Evolutionary conservation across 1,140 invertebrate genomes (phyloP).

Genomic region (Choristoneura fumiferana): DNA sequence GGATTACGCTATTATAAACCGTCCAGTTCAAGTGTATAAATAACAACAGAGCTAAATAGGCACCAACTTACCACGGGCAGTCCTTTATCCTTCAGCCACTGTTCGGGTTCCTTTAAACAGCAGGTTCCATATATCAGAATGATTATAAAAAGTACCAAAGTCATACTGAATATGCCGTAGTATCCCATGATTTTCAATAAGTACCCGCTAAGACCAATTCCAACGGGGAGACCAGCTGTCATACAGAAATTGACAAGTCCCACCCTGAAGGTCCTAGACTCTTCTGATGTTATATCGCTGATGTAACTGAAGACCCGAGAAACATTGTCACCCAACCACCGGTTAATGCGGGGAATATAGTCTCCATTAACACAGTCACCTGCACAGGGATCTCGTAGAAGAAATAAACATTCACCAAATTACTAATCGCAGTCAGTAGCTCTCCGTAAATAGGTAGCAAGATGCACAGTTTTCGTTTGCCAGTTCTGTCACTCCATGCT

Average conservation of each 20-base stretch:
- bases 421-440: constrained; percentile 51
- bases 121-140: constrained; percentile 84
- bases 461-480: constrained; percentile 89
- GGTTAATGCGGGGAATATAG: neutral
- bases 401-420: neutral
- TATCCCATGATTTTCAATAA: constrained; percentile 35
- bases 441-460: constrained; percentile 89
- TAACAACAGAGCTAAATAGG: too few relatives aligned
- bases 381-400: constrained; percentile 74
- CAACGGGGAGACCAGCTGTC: constrained; percentile 38
- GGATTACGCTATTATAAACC: too few relatives aligned
- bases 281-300: constrained; percentile 65
- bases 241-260: constrained; percentile 66
- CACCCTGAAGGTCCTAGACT: constrained; percentile 65
- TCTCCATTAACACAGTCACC: constrained; percentile 80
- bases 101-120: constrained; percentile 80
- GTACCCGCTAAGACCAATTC: constrained; percentile 35
- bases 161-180: constrained; percentile 75
- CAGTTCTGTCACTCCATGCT: constrained; percentile 83
- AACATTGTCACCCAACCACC: constrained; percentile 64
- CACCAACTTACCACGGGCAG: constrained; percentile 48
- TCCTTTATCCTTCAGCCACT: constrained; percentile 55
- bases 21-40: too few relatives aligned
- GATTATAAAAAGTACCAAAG: constrained; percentile 83
- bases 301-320: constrained; percentile 72